Percentiles rank a stretch among this genome's conserved stretches.
These are phyloP conservation scores for Tautogolabrus adspersus DNA, from an alignment of 2,113 vertebrate species.

Conservation along the genomic window DNA sequence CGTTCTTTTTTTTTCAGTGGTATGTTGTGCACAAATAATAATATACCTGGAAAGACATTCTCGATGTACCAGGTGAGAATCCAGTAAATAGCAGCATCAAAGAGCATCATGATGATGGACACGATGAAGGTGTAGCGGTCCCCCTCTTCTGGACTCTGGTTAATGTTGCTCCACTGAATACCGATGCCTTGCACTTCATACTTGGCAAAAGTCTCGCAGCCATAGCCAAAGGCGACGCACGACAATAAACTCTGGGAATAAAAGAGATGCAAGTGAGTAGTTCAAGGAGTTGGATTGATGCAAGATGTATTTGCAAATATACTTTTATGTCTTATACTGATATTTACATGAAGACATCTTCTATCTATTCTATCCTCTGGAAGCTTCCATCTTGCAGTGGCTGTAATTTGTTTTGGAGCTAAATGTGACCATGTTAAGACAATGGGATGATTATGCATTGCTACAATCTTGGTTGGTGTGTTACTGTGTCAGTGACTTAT, in stretches of 20 bases:
- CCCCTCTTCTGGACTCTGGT: conserved; percentile 87
- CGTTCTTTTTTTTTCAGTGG: neutral
- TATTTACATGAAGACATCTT: no score
- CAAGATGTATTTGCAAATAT: neutral
- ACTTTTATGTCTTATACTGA: neutral
- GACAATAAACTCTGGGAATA: conserved; percentile 91
- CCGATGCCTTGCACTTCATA: conserved; percentile 96
- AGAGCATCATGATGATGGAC: conserved; percentile 92
- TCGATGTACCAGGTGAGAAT: conserved; percentile 98
- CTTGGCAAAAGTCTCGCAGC: conserved; percentile 92
- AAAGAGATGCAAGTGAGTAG: neutral
- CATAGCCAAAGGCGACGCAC: conserved; percentile 95
- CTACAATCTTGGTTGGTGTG: no score
- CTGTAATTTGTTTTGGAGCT: no score
- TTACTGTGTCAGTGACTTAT: no score
- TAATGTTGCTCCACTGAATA: conserved; percentile 94
- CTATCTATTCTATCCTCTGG: no score
- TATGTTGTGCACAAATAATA: neutral
- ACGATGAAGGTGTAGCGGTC: conserved; percentile 90
- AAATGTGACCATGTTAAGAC: no score
- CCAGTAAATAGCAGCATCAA: conserved; percentile 89
- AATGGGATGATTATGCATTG: no score
- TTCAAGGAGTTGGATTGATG: neutral
- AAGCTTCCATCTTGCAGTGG: no score
- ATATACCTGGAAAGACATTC: conserved; percentile 93